Conservation (phyloP, 2,113 vertebrate genomes). For the Gobius niger region DNA sequence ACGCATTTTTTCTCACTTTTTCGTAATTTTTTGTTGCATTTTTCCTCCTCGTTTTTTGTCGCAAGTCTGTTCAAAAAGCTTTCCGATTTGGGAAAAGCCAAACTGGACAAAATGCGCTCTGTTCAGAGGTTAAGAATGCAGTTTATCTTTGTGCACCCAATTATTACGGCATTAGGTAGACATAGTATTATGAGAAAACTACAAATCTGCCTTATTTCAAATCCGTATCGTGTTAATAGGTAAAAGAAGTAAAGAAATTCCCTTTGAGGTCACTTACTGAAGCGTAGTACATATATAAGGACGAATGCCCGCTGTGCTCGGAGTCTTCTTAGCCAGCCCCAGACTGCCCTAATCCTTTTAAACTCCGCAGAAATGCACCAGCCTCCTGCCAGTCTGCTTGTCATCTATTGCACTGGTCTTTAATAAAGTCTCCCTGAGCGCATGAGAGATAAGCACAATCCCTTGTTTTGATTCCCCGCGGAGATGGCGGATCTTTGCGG, state of each 20-base stretch:
- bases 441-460: slow-evolving; percentile 58
- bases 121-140: too few species aligned
- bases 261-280: slow-evolving; percentile 15
- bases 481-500: slow-evolving; percentile 40
- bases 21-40: too few species aligned
- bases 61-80: too few species aligned
- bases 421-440: slow-evolving; percentile 61
- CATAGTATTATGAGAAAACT: too few species aligned
- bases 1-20: too few species aligned
- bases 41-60: too few species aligned
- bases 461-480: slow-evolving; percentile 55
- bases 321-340: slow-evolving; percentile 31
- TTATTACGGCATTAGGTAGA: too few species aligned
- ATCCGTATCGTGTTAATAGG: slow-evolving; percentile 13
- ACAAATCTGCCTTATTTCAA: not conserved
- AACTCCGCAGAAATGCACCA: slow-evolving; percentile 60
- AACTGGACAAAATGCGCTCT: too few species aligned
- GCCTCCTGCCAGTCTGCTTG: slow-evolving; percentile 43
- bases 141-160: too few species aligned
- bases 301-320: slow-evolving; percentile 32
- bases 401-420: slow-evolving; percentile 54
- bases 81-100: too few species aligned
- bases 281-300: slow-evolving; percentile 26
- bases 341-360: slow-evolving; percentile 59
- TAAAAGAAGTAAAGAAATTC: slow-evolving; percentile 29